phyloP scores from a whole-genome alignment of 2,113 vertebrate genomes.

The Syrmaticus mikado region DNA sequence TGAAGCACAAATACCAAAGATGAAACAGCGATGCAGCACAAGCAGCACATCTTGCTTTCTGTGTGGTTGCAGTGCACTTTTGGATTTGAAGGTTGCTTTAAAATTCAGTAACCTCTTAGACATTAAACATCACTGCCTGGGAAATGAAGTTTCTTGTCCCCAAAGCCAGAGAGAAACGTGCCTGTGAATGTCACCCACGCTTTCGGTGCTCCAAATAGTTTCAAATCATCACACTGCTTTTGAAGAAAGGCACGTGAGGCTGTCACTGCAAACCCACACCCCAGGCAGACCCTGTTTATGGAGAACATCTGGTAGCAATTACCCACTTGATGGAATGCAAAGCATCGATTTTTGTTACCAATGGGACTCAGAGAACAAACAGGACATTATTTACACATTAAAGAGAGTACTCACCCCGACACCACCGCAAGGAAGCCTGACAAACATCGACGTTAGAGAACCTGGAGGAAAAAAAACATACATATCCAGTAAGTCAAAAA shows the following conservation, averaged over 20 bases:
- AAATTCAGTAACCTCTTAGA: background rate
- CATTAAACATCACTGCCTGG: background rate
- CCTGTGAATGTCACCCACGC: background rate
- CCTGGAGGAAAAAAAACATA: slow-evolving; percentile 73
- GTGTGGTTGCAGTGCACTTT: fast-evolving
- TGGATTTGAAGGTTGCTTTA: background rate
- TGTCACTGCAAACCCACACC: background rate
- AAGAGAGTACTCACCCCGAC: slow-evolving; percentile 90
- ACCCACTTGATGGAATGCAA: slow-evolving; percentile 76
- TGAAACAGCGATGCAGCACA: background rate
- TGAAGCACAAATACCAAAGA: background rate
- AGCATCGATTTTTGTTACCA: slow-evolving; percentile 82
- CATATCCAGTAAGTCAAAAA: background rate
- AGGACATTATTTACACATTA: slow-evolving; percentile 80
- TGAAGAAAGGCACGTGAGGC: slow-evolving; percentile 52
- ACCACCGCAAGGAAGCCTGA: slow-evolving; percentile 95
- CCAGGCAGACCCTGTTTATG: slow-evolving; percentile 63
- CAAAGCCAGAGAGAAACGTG: background rate
- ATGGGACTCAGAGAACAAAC: slow-evolving; percentile 81
- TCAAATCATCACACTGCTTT: background rate
- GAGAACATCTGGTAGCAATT: slow-evolving; percentile 89
- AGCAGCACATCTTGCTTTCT: background rate
- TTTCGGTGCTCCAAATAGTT: background rate
- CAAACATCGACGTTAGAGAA: slow-evolving; percentile 93
- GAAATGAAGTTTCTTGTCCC: background rate